Evolutionary conservation across 2,888 invertebrate genomes (phyloP).

Genomic region (Phyllotreta striolata): DNA sequence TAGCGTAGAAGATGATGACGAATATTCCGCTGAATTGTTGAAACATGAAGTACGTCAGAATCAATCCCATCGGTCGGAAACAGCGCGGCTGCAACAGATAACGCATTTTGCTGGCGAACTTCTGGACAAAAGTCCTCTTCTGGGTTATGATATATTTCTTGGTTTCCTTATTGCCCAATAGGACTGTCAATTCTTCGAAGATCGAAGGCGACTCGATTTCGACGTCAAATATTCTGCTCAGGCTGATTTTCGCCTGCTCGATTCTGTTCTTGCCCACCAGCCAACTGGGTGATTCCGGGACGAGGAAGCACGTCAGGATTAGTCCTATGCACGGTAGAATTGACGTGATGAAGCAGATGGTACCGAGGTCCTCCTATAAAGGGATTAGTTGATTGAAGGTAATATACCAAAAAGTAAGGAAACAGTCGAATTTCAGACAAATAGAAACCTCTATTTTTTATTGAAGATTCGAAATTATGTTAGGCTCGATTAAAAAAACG

Average conservation of each 20-base stretch:
- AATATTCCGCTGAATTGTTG: constrained; percentile 68
- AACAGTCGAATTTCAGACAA: too few relatives aligned
- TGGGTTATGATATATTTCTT: constrained; percentile 31
- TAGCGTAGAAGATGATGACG: constrained; percentile 66
- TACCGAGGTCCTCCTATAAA: constrained; percentile 62
- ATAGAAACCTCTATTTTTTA: too few relatives aligned
- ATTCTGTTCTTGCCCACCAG: constrained; percentile 61
- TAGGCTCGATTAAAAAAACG: too few relatives aligned
- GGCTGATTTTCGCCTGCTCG: constrained; percentile 60
- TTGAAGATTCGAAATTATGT: too few relatives aligned
- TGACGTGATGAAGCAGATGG: constrained; percentile 60
- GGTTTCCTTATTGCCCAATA: constrained; percentile 46
- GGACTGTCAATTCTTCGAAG: constrained; percentile 50
- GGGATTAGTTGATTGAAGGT: constrained; percentile 7
- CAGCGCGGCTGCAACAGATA: constrained; percentile 58
- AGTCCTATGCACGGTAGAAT: constrained; percentile 61
- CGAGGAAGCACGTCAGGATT: constrained; percentile 56
- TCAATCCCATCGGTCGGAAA: constrained; percentile 62
- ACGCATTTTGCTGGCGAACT: constrained; percentile 49
- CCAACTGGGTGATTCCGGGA: constrained; percentile 68
- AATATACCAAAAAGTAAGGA: background rate
- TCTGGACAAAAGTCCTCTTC: constrained; percentile 42
- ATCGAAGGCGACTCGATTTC: constrained; percentile 47
- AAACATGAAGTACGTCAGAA: constrained; percentile 65
- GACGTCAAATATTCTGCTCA: constrained; percentile 60